phyloP scores from a whole-genome alignment of 2,797 vertebrate genomes.

The Falco columbarius region DNA sequence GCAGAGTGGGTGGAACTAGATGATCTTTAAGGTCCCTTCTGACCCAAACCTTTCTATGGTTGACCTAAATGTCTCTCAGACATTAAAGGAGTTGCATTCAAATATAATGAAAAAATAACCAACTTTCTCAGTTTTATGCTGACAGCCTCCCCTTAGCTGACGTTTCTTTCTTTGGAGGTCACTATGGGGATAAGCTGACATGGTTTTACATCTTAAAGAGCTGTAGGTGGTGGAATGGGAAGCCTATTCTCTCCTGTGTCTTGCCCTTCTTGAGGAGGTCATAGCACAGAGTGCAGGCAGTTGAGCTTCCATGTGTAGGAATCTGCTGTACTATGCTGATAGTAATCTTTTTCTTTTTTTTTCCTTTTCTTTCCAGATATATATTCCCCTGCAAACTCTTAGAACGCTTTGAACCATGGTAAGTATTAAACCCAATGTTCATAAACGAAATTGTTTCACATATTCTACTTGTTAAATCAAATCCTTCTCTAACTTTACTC shows the following conservation, averaged over 20 bases:
- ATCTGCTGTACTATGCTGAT: background rate
- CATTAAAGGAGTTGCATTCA: background rate
- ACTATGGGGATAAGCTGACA: background rate
- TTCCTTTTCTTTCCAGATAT: background rate
- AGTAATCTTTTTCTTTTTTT: background rate
- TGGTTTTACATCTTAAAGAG: background rate
- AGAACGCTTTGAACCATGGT: background rate
- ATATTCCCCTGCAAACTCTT: background rate
- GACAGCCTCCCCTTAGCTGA: background rate
- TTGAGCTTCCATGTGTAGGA: background rate
- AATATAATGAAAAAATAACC: background rate
- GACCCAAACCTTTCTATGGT: too few relatives aligned
- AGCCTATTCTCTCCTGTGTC: background rate
- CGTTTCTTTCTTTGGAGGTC: background rate
- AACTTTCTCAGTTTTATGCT: background rate
- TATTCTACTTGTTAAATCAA: background rate
- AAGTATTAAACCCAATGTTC: background rate
- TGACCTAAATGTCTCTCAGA: background rate
- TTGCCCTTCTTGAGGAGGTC: background rate
- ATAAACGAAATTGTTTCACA: background rate
- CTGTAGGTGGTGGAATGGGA: background rate
- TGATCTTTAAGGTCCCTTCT: too few relatives aligned
- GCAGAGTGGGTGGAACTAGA: too few relatives aligned
- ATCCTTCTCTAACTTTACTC: background rate
- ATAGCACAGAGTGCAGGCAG: background rate